These are phyloP conservation scores for Sebastes schlegelii DNA, from an alignment of 2,113 vertebrate species.

Conservation along the genomic window DNA sequence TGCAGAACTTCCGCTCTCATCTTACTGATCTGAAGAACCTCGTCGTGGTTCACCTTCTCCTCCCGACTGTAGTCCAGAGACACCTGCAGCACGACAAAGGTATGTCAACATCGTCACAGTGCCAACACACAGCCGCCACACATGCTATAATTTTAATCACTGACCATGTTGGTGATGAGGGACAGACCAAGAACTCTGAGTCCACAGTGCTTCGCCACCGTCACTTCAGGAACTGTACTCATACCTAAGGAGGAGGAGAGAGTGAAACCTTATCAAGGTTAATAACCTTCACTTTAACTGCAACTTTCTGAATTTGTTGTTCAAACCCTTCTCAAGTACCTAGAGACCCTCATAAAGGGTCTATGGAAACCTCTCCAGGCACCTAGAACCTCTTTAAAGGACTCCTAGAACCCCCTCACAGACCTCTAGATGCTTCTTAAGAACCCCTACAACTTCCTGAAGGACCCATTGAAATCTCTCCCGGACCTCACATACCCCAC, in stretches of 20 bases:
- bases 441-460: background rate
- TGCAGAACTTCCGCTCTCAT: conserved; percentile 80
- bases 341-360: background rate
- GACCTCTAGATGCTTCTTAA: background rate
- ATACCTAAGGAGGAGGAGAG: conserved; percentile 68
- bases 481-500: background rate
- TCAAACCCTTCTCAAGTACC: background rate
- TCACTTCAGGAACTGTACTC: conserved; percentile 83
- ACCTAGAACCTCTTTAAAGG: background rate
- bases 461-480: background rate
- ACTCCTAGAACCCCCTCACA: background rate
- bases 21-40: conserved; percentile 79
- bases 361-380: background rate
- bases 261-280: background rate
- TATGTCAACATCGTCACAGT: background rate
- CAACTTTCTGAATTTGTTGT: too few relatives aligned
- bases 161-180: conserved; percentile 82
- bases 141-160: background rate
- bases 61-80: conserved; percentile 80
- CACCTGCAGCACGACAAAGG: conserved; percentile 52
- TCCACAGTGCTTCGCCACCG: conserved; percentile 81
- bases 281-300: background rate
- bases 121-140: background rate
- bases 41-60: conserved; percentile 81
- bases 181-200: conserved; percentile 80